Conservation (phyloP, 1,140 invertebrate species). For the Arion vulgaris region DNA sequence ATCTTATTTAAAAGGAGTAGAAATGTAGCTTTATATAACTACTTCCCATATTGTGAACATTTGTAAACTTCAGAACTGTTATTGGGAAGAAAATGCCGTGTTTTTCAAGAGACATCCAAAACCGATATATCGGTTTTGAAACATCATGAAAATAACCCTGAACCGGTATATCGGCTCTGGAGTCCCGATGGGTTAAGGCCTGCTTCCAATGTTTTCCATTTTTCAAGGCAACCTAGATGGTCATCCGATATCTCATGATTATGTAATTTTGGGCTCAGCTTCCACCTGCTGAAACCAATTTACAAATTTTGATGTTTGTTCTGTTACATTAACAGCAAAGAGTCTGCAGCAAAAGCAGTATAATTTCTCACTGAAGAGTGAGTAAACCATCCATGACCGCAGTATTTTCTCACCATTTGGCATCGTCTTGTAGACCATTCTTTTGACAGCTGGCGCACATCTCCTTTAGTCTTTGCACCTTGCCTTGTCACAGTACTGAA, state of each 20-base stretch:
- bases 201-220: not conserved
- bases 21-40: no score
- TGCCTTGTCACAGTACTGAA: not conserved
- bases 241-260: not conserved
- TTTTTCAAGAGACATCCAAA: no score
- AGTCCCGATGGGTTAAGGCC: not conserved
- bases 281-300: not conserved
- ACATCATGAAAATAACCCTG: no score
- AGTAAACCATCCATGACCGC: not conserved
- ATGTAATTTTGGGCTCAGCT: not conserved
- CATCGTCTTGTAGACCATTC: not conserved
- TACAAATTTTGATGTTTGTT: not conserved
- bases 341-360: not conserved
- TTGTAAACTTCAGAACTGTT: no score
- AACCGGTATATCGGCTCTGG: no score
- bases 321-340: not conserved
- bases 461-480: not conserved
- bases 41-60: no score
- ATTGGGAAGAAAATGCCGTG: no score
- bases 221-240: not conserved
- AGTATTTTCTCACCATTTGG: no score
- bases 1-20: no score
- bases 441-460: not conserved
- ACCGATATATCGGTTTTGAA: no score
- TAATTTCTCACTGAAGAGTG: not conserved